Evolutionary conservation across 2,113 vertebrate genomes (phyloP), one percentile per base, ranked within the genome.

Genomic region (Ginglymostoma cirratum): DNA sequence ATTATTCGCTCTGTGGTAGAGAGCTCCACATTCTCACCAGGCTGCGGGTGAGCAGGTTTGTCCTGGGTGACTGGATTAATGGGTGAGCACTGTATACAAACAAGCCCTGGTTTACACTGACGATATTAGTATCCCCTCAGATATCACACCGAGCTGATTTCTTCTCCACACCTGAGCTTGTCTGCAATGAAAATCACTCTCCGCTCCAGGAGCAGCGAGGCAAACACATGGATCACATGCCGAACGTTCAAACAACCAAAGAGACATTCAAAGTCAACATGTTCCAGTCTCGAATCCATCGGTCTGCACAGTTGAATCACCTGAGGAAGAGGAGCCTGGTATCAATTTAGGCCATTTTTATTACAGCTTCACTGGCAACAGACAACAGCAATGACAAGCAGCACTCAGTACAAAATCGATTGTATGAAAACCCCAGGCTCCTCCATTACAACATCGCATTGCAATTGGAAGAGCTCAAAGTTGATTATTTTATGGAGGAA

Each of bases 101-200:
- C 2, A 30, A 17, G 30, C 61, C 34, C 34, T 66, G 21, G 55
- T 61, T 90, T 65, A 45, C 27, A 24, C 34, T 0, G 55, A 34
- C 24, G 5, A 3, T 10, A 38, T 92, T 21, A 65, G 12, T 2
- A 8, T 52, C 2, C 8, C 95, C 19, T 5, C 15, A 34, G 5
- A 55, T 19, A 6, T 6, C 12, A 61, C 55, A 65, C 55, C 65
- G 19, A 14, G 0, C 30, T 65, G 87, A 67, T 70, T 70, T 66
- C 12, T 66, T 7, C 89, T 23, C 21, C 89, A 97, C 96, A 99
- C 99, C 99, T 98, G 96, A 99, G 97, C 97, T 98, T 99, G 97
- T 99, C 98, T 72, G 99, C 99, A 48, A 99, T 98, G 94, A 99
- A 99, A 97, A 99, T 99, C 72, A 99, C 98, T 52, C 99, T 98